Evolutionary conservation across 2,113 vertebrate genomes (phyloP).

Genomic region (Megaceryle torquata): DNA sequence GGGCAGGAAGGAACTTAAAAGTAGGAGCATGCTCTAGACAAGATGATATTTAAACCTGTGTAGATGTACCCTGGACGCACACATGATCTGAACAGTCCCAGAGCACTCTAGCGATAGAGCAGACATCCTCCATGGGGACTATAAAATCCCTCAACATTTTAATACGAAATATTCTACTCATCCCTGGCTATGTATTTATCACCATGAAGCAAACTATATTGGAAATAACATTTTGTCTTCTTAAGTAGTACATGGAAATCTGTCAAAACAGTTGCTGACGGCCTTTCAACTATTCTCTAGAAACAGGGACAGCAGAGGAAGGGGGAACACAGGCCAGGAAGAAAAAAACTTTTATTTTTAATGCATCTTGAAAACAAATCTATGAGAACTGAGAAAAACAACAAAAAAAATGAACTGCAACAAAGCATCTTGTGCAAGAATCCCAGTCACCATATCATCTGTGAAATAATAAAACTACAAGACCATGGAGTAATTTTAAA

Average conservation of each 20-base stretch:
- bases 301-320: background rate
- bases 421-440: background rate
- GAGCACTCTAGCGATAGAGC: background rate
- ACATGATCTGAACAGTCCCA: background rate
- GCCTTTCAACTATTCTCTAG: background rate
- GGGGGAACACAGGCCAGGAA: background rate
- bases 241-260: background rate
- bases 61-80: background rate
- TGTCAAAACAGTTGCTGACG: background rate
- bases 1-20: background rate
- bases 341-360: background rate
- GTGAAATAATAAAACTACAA: background rate
- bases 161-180: background rate
- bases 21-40: background rate
- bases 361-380: background rate
- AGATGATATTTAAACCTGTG: background rate
- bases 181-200: background rate
- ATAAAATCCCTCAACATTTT: background rate
- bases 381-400: background rate
- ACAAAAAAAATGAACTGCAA: background rate
- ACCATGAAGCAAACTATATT: background rate
- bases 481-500: background rate
- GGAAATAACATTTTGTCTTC: background rate
- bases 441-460: fast-evolving
- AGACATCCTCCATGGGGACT: background rate